These are phyloP conservation scores for Patiria miniata DNA, from an alignment of 35 echinoderm and acorn worm genomes.

Conservation along the genomic window DNA sequence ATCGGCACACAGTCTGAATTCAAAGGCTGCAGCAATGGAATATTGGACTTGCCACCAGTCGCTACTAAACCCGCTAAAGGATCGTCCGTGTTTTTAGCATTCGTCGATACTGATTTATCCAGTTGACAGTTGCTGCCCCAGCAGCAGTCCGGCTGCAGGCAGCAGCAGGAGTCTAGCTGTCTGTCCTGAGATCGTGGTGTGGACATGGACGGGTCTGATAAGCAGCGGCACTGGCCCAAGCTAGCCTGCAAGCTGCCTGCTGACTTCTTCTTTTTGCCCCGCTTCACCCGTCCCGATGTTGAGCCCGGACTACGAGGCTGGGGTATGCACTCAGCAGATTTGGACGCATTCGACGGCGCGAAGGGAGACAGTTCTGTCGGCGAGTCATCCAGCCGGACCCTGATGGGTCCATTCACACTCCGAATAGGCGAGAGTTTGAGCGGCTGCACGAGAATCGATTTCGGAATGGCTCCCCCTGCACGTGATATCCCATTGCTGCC, in stretches of 20 bases:
- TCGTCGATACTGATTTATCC: neutral
- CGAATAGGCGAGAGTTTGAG: constrained; percentile 35
- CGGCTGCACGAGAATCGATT: constrained; percentile 36
- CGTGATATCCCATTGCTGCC: neutral
- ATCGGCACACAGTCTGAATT: neutral
- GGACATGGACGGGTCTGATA: neutral
- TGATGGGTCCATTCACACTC: constrained; percentile 11
- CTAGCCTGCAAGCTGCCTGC: neutral
- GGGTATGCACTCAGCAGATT: neutral
- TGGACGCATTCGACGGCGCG: neutral
- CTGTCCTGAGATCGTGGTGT: neutral
- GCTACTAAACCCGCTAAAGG: neutral
- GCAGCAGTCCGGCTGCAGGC: constrained; percentile 5
- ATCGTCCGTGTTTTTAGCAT: constrained; percentile 11
- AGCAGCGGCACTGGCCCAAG: neutral
- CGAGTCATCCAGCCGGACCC: neutral
- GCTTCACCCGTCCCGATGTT: neutral
- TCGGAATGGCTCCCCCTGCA: constrained; percentile 15
- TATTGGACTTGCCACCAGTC: neutral
- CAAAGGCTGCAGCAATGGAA: neutral
- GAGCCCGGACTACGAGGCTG: neutral
- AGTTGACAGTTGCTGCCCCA: neutral
- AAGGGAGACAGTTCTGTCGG: neutral
- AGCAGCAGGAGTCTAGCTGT: constrained; percentile 6
- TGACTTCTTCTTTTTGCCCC: constrained; percentile 16